These are phyloP conservation scores for Antedon mediterranea DNA, from an alignment of 53 echinoderm and acorn worm species.

Conservation along the genomic window DNA sequence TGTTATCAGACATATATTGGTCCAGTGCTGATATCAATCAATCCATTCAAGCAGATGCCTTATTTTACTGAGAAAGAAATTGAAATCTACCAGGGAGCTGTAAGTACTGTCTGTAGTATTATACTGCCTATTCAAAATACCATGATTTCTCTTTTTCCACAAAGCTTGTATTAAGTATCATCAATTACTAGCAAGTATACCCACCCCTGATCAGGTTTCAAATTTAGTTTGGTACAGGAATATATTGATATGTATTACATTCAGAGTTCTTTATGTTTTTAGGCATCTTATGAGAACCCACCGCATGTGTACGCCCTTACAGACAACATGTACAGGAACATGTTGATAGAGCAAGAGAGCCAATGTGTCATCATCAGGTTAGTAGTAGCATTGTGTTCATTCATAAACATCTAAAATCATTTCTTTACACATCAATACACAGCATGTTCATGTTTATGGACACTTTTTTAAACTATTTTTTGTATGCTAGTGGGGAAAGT, in stretches of 20 bases:
- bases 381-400: background rate
- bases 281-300: constrained; percentile 97
- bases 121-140: no score
- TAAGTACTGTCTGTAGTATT: no score
- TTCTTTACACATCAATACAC: no score
- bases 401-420: no score
- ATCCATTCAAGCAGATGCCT: constrained; percentile 96
- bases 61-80: constrained; percentile 96
- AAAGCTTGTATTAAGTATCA: no score
- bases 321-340: constrained; percentile 97
- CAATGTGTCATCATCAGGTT: constrained; percentile 98
- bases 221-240: constrained; percentile 46
- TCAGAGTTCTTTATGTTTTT: background rate
- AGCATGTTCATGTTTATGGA: no score
- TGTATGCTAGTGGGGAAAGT: constrained; percentile 61
- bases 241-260: constrained; percentile 54
- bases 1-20: constrained; percentile 82
- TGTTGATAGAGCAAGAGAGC: constrained; percentile 95
- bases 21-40: constrained; percentile 86
- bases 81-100: constrained; percentile 97
- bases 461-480: no score
- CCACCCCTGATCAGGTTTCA: no score
- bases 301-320: constrained; percentile 87
- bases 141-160: no score
- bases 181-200: no score